Conservation (phyloP, 2,113 vertebrate species). For the Hiodon alosoides region DNA sequence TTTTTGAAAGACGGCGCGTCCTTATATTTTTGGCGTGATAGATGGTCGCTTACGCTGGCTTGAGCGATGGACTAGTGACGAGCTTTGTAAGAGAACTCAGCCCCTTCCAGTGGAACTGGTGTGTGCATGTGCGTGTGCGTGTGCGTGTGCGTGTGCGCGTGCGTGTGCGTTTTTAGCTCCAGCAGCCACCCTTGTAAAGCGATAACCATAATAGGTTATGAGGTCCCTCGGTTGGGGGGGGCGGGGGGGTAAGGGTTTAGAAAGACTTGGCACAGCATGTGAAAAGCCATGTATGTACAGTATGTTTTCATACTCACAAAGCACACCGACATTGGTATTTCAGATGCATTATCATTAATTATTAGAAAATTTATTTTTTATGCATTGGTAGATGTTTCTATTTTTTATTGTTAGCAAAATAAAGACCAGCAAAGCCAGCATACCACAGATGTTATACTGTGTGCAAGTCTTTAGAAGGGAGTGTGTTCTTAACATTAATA, state of each 20-base stretch:
- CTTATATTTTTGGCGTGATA: conserved; percentile 95
- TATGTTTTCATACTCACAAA: conserved; percentile 83
- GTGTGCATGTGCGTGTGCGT: conserved; percentile 67
- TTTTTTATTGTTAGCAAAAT: conserved; percentile 38
- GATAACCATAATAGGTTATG: conserved; percentile 86
- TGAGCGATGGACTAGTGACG: conserved; percentile 85
- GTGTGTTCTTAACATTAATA: conserved; percentile 82
- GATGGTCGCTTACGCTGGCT: conserved; percentile 83
- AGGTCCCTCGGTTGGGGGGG: conserved; percentile 85
- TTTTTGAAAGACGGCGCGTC: conserved; percentile 86
- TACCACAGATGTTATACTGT: conserved; percentile 70
- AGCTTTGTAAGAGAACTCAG: conserved; percentile 86
- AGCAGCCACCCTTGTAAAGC: conserved; percentile 87
- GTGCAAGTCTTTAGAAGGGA: conserved; percentile 76
- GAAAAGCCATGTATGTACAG: conserved; percentile 84
- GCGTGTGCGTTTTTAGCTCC: conserved; percentile 74
- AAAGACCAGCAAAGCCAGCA: conserved; percentile 69
- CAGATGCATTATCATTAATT: conserved; percentile 72
- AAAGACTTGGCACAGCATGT: conserved; percentile 86
- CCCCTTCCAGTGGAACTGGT: conserved; percentile 73
- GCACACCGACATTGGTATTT: conserved; percentile 71
- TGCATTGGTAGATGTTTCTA: conserved; percentile 34
- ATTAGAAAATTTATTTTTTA: conserved; percentile 52
- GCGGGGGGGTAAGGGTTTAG: conserved; percentile 57
- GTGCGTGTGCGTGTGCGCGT: conserved; percentile 68